These are phyloP conservation scores for Clanis bilineata DNA, from an alignment of 2,888 invertebrate species.

Conservation along the genomic window DNA sequence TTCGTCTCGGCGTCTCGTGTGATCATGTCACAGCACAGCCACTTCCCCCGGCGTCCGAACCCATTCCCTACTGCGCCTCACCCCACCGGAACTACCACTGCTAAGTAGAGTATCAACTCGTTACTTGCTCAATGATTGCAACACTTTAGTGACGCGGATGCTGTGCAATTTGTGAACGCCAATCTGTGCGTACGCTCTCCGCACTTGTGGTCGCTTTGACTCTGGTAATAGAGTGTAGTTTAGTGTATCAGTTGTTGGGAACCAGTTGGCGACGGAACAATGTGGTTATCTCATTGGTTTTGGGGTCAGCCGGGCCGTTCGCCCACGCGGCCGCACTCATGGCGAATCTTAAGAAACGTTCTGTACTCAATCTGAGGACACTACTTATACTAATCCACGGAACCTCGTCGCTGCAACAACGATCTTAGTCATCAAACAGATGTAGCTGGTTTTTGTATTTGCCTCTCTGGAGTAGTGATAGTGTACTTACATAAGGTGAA, in stretches of 20 bases:
- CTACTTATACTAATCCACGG: too few relatives aligned
- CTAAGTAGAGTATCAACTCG: background rate
- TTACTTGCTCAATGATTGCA: constrained; percentile 12
- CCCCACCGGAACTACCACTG: background rate
- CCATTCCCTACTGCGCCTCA: too few relatives aligned
- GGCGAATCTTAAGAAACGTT: constrained; percentile 16
- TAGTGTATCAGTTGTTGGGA: background rate
- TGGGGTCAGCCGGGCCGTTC: constrained; percentile 45
- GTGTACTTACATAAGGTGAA: too few relatives aligned
- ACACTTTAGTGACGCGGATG: constrained; percentile 16
- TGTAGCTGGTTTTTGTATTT: too few relatives aligned
- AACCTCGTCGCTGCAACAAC: too few relatives aligned
- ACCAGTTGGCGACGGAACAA: constrained; percentile 29
- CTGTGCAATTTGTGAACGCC: constrained; percentile 3
- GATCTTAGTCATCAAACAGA: too few relatives aligned
- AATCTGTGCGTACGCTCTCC: background rate
- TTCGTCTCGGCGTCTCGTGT: too few relatives aligned
- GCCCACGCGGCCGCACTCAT: constrained; percentile 17
- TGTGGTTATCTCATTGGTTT: constrained; percentile 48
- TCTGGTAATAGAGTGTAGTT: background rate
- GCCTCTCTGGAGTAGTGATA: too few relatives aligned
- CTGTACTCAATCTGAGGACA: background rate
- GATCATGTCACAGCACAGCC: too few relatives aligned
- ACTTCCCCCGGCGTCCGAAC: too few relatives aligned
- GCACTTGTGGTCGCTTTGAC: background rate